Evolutionary conservation across 2,797 vertebrate genomes (phyloP).

Genomic region (Scomberomorus guttatus): DNA sequence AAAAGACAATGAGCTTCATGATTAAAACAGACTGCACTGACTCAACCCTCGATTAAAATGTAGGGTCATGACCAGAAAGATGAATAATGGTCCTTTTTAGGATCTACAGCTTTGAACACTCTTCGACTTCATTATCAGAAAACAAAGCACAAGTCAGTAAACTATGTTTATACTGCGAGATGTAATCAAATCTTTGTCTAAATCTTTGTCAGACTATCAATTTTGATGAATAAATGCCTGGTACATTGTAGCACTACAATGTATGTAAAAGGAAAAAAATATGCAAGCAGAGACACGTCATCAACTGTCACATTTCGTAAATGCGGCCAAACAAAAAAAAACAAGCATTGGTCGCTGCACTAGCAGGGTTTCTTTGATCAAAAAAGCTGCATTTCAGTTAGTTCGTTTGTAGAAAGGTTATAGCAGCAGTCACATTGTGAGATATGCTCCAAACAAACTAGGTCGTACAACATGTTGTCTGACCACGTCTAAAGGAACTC

Average conservation of each 20-base stretch:
- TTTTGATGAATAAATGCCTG: neutral
- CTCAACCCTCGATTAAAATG: constrained; percentile 27
- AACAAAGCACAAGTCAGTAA: constrained; percentile 21
- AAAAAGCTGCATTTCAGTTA: neutral
- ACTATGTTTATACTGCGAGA: neutral
- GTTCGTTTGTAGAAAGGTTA: neutral
- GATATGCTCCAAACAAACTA: no score
- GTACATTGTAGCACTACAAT: neutral
- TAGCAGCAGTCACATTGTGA: no score
- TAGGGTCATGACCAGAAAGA: constrained; percentile 18
- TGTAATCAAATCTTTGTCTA: neutral
- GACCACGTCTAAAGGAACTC: no score
- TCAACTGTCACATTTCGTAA: neutral
- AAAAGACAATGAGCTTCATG: constrained; percentile 52
- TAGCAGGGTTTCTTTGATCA: no score
- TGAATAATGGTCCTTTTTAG: constrained; percentile 28
- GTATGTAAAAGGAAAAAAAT: neutral
- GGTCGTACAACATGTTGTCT: no score
- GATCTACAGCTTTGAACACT: constrained; percentile 5
- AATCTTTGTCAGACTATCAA: neutral
- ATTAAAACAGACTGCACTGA: constrained; percentile 44
- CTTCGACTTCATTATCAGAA: constrained; percentile 28
- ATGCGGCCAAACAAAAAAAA: neutral
- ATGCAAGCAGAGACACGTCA: neutral
- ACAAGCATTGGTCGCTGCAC: no score